phyloP scores from a whole-genome alignment of 2,888 invertebrate species.

The Aspidiotus rigidus region DNA sequence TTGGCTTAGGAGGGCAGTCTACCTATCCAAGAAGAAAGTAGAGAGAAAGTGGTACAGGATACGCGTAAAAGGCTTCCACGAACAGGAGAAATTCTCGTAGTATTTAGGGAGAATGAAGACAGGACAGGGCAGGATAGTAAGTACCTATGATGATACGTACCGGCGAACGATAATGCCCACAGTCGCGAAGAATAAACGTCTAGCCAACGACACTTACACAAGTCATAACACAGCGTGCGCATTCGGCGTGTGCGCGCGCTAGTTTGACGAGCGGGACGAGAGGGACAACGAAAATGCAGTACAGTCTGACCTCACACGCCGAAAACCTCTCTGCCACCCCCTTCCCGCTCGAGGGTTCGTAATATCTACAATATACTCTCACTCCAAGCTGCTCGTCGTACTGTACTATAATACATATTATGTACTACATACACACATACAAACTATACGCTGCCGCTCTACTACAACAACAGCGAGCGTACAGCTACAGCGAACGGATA shows the following conservation, averaged over 20 bases:
- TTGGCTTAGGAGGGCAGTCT: too few species aligned
- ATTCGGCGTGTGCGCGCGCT: conserved; percentile 2
- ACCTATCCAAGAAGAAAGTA: too few species aligned
- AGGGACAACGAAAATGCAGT: background rate
- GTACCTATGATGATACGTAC: too few species aligned
- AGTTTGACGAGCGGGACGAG: background rate
- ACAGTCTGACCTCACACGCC: conserved; percentile 2
- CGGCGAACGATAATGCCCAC: background rate
- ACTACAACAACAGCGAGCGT: background rate
- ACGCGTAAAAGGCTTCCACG: too few species aligned
- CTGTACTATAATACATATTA: background rate
- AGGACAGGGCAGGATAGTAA: too few species aligned
- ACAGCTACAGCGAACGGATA: background rate
- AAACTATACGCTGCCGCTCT: too few species aligned
- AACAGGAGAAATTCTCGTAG: too few species aligned
- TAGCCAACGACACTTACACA: background rate
- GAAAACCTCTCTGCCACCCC: background rate
- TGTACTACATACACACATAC: too few species aligned
- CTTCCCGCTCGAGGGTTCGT: background rate
- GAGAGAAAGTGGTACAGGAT: too few species aligned
- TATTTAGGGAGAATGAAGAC: too few species aligned
- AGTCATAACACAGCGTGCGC: background rate
- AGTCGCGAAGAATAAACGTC: background rate
- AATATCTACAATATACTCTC: background rate
- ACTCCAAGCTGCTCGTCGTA: background rate